Percentiles rank a stretch among this genome's conserved stretches.
Evolutionary conservation across 2,113 vertebrate genomes (phyloP).

Genomic region (Scolopax mira): DNA sequence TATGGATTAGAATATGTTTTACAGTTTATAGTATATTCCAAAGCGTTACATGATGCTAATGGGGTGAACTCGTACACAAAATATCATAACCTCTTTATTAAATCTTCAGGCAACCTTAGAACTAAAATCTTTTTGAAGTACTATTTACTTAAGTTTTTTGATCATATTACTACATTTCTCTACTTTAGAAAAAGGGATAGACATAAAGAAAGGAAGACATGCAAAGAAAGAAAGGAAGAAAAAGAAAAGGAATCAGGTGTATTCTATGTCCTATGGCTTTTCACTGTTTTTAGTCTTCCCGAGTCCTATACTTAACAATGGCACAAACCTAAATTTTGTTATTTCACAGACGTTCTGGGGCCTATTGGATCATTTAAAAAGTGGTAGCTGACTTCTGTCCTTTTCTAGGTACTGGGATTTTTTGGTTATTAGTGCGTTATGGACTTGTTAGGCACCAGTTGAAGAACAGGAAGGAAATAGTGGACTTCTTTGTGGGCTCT

Average conservation of each 20-base stretch:
- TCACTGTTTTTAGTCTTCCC: not conserved
- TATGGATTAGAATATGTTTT: not conserved
- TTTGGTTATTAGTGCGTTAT: not conserved
- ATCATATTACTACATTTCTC: not conserved
- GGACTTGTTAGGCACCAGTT: not conserved
- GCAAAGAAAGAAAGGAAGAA: not conserved
- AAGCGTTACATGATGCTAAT: not conserved
- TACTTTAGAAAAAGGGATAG: not conserved
- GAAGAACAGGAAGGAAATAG: not conserved
- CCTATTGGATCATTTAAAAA: not conserved
- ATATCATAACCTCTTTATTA: not conserved
- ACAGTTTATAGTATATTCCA: conserved; percentile 17
- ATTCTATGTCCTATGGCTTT: not conserved
- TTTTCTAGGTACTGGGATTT: not conserved
- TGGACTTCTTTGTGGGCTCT: not conserved
- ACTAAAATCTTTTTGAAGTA: not conserved
- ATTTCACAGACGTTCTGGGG: not conserved
- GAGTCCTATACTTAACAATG: not conserved
- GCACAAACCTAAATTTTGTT: not conserved
- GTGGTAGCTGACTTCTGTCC: not conserved
- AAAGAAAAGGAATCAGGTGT: not conserved
- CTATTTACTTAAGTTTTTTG: not conserved
- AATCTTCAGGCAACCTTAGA: not conserved
- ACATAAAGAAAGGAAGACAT: not conserved
- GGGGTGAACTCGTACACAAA: not conserved